These are phyloP conservation scores for Megamerina dolium DNA, from an alignment of 2,888 invertebrate species.

Conservation along the genomic window DNA sequence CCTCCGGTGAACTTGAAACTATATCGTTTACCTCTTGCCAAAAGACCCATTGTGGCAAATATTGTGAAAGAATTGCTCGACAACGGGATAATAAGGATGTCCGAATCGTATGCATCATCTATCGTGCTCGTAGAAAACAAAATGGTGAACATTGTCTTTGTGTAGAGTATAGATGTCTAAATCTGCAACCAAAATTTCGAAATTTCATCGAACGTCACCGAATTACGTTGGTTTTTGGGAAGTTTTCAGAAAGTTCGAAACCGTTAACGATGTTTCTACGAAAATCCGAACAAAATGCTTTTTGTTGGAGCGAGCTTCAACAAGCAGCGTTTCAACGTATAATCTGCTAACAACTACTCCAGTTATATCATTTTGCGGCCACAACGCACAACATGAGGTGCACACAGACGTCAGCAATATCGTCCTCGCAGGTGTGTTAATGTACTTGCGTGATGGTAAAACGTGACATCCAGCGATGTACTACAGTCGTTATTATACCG, in stretches of 20 bases:
- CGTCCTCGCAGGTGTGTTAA: slow-evolving; percentile 5
- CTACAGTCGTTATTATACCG: too few species aligned
- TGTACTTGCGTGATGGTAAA: slow-evolving; percentile 3
- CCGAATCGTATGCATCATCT: slow-evolving; percentile 17
- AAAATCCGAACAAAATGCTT: too few species aligned
- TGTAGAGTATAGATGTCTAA: slow-evolving; percentile 5
- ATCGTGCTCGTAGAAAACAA: slow-evolving; percentile 20
- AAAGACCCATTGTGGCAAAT: slow-evolving; percentile 8
- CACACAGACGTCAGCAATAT: too few species aligned
- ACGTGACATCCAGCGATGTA: slow-evolving; percentile 1
- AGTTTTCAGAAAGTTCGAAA: too few species aligned
- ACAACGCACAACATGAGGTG: too few species aligned
- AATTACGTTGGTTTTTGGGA: slow-evolving; percentile 4
- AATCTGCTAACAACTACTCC: too few species aligned
- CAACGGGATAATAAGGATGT: slow-evolving; percentile 13
- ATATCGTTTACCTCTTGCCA: slow-evolving; percentile 17
- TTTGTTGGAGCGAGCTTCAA: too few species aligned
- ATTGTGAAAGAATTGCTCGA: slow-evolving; percentile 13
- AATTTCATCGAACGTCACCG: slow-evolving; percentile 5
- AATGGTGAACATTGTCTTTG: slow-evolving; percentile 20
- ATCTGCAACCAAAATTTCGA: slow-evolving; percentile 9
- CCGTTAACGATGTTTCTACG: too few species aligned
- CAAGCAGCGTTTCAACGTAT: too few species aligned
- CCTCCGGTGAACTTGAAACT: slow-evolving; percentile 16
- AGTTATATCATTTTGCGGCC: too few species aligned